Base-by-base conservation (phyloP, 2,888 invertebrate genomes). In the Trachelus iudaicus region DNA sequence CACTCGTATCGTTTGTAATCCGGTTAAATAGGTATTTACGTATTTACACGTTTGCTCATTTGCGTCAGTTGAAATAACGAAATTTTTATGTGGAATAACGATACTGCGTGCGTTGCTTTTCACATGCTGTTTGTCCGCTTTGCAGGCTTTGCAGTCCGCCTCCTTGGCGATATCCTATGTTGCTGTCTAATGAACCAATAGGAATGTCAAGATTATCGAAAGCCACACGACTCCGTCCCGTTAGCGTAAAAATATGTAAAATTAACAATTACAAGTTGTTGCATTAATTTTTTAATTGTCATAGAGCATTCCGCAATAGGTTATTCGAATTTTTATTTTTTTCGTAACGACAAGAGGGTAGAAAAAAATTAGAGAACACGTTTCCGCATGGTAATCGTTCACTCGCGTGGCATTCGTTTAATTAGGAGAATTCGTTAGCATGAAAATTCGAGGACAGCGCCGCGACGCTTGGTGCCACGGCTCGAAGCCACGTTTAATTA, bases 401-500 rank as follows among this genome's bases (percentile, higher is more conserved):
- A 56, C 23, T 56, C 56, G 56, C 56, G 23, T 23, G 56, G 56
- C 23, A 56, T 56, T 56, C 56, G 56, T 56, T 56, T 56, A 56
- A 56, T 56, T 56, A 56, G 56, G 77, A 74, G 73, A 77, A 77
- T 73, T 74, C 77, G 77, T 37, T 73, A 77, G 69, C 74, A 69
- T 74, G 37, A 77, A 74, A 73, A 77, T 77, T 77, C 35, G 73
- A 77, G 74, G 35, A 73, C 69, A 77, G 34, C 56, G 23, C 23
- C 56, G 56, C 56, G 56, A 77, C 77, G 77, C 77, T 73, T 77
- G 68, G 69, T 73, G 69, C 74, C 69, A 77, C 75, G 75, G 69
- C 69, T 75, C 75, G 71, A 71, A 71, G 31, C 75, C 85, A 81
- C 85, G 85, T 89, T 89, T 89, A 88, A 88, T 88, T 88, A 88